Evolutionary conservation across 2,888 invertebrate species (phyloP), one percentile per base, ranked within the genome.

Genomic region (Malthinus seriepunctatus): DNA sequence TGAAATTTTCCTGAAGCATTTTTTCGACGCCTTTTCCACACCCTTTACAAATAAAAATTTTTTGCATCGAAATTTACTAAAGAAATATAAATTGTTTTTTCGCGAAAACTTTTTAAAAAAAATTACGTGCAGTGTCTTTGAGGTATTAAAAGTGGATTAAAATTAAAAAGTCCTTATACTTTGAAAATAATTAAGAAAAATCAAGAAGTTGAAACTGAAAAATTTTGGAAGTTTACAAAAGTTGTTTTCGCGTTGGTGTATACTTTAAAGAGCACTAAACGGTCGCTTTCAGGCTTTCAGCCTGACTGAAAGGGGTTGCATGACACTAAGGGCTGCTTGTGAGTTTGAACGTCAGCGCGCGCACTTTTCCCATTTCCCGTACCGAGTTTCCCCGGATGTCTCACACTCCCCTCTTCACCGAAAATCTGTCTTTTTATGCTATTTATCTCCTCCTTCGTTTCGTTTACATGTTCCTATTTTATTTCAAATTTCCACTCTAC

Each of bases 401-500:
- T 61, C 62, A 64, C 66, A 65, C 68, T 66, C 67, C 68, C 67
- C 64, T 61, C 69, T 56, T 52, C 58, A 49, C 62, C 67, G 57
- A 71, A 72, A 73, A 72, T 72, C 70, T 71, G 71, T 73, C 71
- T 73, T 73, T 73, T 73, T 72, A 69, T 69, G 69, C 71, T 71
- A 70, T 72, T 72, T 72, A 72, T 73, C 71, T 73, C 72, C 69
- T 69, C 67, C 69, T 63, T 70, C 71, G 71, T 72, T 73, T 71
- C 70, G 73, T 73, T 72, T 73, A 72, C 72, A 73, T 72, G 73
- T 69, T 72, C 73, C 71, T 72, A 70, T 73, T 71, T 72, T 73
- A 73, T 72, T 73, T 71, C 70, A 67, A 70, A 69, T 72, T 72
- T 73, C 73, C 72, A 72, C 71, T 70, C 71, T 70, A 70, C 70